Evolutionary conservation across 2,888 invertebrate species (phyloP).

Genomic region (Stramonita haemastoma): DNA sequence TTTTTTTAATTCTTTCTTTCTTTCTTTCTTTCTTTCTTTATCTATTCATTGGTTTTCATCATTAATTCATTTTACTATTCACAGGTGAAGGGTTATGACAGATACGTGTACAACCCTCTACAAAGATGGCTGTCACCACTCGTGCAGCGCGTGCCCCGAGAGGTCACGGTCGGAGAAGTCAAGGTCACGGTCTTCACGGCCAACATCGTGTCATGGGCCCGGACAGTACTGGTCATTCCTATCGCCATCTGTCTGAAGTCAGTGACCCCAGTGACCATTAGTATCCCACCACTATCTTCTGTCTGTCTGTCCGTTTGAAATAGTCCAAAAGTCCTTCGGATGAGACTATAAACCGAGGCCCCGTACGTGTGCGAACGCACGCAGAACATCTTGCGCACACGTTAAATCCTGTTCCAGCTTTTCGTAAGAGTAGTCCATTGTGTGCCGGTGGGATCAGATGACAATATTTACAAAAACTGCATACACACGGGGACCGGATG

Average conservation of each 20-base stretch:
- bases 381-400: too few species aligned
- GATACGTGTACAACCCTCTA: constrained; percentile 27
- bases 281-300: not conserved
- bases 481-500: too few species aligned
- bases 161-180: constrained; percentile 51
- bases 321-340: too few species aligned
- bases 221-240: constrained; percentile 67
- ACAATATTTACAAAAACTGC: too few species aligned
- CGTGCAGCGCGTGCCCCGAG: constrained; percentile 61
- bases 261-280: constrained; percentile 39
- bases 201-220: constrained; percentile 68
- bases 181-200: constrained; percentile 66
- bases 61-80: not conserved
- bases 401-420: too few species aligned
- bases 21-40: too few species aligned
- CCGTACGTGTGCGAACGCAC: too few species aligned
- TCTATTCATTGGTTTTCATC: too few species aligned
- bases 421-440: too few species aligned
- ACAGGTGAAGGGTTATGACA: constrained; percentile 57
- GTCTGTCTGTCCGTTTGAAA: not conserved
- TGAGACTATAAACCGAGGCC: too few species aligned
- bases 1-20: too few species aligned
- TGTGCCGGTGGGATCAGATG: too few species aligned
- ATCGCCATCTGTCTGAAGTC: constrained; percentile 68
- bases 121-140: constrained; percentile 62